phyloP scores from a whole-genome alignment of 2,113 vertebrate species.

The Thinocorus orbignyianus region DNA sequence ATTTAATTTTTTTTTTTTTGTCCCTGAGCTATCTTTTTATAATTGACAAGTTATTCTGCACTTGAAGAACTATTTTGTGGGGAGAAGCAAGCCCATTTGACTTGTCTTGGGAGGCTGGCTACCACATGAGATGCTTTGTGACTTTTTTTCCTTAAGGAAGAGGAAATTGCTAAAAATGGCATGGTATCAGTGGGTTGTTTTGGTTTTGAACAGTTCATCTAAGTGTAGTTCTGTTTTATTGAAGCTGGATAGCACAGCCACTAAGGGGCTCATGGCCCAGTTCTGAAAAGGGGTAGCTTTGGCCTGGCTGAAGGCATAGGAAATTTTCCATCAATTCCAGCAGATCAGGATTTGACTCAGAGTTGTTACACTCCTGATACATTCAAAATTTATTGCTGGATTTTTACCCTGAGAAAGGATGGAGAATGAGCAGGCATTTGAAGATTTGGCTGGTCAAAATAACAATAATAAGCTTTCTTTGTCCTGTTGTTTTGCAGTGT shows the following conservation, averaged over 20 bases:
- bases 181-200: neutral
- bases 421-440: neutral
- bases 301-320: neutral
- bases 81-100: neutral
- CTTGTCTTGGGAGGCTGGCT: slow-evolving; percentile 15
- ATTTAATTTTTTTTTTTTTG: neutral
- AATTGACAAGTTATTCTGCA: neutral
- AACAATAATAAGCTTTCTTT: neutral
- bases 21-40: neutral
- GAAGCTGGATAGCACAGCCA: neutral
- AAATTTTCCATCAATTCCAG: neutral
- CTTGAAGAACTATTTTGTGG: neutral
- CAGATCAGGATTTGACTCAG: neutral
- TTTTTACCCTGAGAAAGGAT: neutral
- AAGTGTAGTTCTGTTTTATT: neutral
- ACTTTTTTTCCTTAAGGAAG: neutral
- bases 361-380: neutral
- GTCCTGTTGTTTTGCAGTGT: neutral
- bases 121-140: neutral
- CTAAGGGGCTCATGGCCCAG: neutral
- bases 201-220: neutral
- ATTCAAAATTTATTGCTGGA: neutral
- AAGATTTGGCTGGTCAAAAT: neutral
- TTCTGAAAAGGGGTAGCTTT: neutral
- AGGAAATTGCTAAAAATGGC: neutral